Evolutionary conservation across 1,140 invertebrate species (phyloP), one percentile per base, ranked within the genome.

Genomic region (Plectrocnemia conspersa): DNA sequence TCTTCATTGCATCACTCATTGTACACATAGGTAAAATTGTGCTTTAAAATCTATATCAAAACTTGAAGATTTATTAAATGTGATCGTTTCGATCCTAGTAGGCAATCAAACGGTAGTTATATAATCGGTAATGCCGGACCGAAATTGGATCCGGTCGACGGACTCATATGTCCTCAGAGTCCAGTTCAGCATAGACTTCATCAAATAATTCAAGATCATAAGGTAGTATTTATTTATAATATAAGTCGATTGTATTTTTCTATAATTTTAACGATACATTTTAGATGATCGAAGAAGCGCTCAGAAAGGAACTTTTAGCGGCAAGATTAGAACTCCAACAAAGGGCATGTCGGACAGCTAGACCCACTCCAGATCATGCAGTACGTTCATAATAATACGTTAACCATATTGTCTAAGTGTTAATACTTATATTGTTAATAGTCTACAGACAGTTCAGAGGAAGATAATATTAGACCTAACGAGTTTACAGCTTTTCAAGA

Each of bases 131-230:
- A 46, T 41, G 42, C 41, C 22, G 53, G 40, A 16, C 40, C 54
- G 35, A 45, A 50, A 24, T 57, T 71, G 13, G 76, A 77, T 44
- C 64, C 70, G 53, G 66, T 86, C n/a, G 91, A 93, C 74, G 91
- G 91, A 40, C 74, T 93, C 58, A 81, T 86, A 32, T 81, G 85
- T 46, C 80, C 87, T 56, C 77, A 82, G 59, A 89, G 88, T 66
- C 83, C 88, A 50, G 74, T 89, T 56, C 89, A 93, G 67, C 80
- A 83, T 64, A 70, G 89, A 56, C 72, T 93, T 58, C 80, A 84
- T 67, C 85, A 91, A 66, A 87, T 93, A 55, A 83, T 88, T 58
- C 71, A 81, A 22, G 84, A 88, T 59, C 83, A 91, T 65, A 84
- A 83, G 79, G 88, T 89, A 67, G 25, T 21, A 47, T 21, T 32